Percentiles rank a stretch among this genome's conserved stretches.
Conservation (phyloP, 2,113 vertebrate genomes). For the Dipodomys spectabilis region DNA sequence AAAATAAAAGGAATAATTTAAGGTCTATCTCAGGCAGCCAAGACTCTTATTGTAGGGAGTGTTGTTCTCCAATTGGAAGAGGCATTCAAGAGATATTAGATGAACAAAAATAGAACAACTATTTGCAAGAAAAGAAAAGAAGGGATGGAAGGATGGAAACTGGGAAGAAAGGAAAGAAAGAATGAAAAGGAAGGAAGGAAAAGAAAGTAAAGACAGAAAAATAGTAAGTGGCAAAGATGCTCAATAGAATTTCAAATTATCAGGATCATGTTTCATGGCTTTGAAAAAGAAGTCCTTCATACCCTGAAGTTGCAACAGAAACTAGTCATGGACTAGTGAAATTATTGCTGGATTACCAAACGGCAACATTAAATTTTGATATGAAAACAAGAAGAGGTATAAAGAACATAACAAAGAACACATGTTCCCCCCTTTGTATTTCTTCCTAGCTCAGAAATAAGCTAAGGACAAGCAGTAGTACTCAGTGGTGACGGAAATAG, state of each 20-base stretch:
- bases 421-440: background rate
- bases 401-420: background rate
- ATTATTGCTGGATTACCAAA: background rate
- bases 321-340: background rate
- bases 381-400: background rate
- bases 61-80: background rate
- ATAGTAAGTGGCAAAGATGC: background rate
- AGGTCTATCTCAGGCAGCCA: background rate
- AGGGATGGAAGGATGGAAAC: background rate
- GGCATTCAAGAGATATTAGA: background rate
- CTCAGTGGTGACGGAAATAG: background rate
- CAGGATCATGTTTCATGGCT: background rate
- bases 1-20: background rate
- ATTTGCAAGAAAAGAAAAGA: background rate
- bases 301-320: background rate
- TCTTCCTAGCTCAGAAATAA: background rate
- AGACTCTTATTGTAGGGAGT: background rate
- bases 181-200: fast-evolving
- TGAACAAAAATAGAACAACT: background rate
- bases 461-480: too few relatives aligned
- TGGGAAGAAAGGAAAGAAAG: background rate
- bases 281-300: background rate
- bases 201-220: too few relatives aligned
- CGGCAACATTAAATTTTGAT: background rate
- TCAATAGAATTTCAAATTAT: background rate